Percentiles rank a stretch among this genome's conserved stretches.
Conservation (phyloP, 92 coral and sea anemone species). For the Paramuricea clavata region DNA sequence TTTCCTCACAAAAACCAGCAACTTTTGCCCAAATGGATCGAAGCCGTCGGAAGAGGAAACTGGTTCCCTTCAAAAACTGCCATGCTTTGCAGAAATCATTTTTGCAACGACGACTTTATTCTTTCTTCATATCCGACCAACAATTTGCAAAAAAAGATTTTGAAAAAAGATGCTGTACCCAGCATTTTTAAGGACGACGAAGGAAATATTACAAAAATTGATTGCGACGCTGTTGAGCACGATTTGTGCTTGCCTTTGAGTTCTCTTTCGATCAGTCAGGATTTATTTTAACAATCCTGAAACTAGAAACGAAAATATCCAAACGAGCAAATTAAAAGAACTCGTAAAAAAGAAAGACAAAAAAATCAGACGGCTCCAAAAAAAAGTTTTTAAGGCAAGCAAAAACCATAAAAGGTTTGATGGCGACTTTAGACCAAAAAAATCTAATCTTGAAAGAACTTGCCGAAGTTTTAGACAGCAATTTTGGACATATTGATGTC, state of each 20-base stretch:
- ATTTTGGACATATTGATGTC: background rate
- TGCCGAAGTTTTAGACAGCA: background rate
- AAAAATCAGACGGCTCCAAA: background rate
- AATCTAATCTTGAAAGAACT: background rate
- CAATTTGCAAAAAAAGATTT: background rate
- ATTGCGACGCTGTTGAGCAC: background rate
- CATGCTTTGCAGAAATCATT: background rate
- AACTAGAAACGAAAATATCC: background rate
- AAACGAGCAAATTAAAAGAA: background rate
- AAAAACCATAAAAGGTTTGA: background rate
- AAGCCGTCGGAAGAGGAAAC: conserved; percentile 15
- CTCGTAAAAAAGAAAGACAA: background rate
- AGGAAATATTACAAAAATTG: background rate
- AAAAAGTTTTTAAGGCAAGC: conserved; percentile 4
- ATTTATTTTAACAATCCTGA: no score
- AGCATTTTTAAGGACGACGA: background rate
- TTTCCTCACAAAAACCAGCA: conserved; percentile 20
- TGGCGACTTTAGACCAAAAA: background rate
- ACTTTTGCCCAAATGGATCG: background rate
- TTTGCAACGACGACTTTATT: background rate
- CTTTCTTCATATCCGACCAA: background rate
- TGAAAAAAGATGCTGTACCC: background rate
- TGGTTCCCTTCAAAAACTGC: conserved; percentile 29
- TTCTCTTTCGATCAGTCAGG: background rate
- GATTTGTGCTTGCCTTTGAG: background rate